Base-by-base conservation (phyloP, 2,797 vertebrate species). In the Typhlichthys subterraneus region DNA sequence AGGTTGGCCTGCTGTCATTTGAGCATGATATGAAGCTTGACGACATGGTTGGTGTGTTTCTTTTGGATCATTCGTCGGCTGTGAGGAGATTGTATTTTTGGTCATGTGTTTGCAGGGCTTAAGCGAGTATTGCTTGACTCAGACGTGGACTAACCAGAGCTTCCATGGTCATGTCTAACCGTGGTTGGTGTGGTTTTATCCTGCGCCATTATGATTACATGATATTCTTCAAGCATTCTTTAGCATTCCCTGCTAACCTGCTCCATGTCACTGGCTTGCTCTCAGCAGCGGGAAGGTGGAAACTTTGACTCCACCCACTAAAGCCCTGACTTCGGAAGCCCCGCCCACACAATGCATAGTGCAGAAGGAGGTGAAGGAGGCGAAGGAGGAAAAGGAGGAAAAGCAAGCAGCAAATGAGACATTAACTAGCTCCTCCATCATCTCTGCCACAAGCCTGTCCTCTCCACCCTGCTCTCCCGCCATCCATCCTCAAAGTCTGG, bases 221-320 rank as follows among this genome's bases (percentile, higher is more conserved):
- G 31, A 49, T 68, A 7, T 68, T 58, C 13, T 62, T 2, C 63
- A 31, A 63, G 17, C 47, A 5, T 38, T 65, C 57, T 13, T 65
- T 58, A 48, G 31, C 66, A 60, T 68, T 65, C 72, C 42, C 66
- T 72, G 59, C 65, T 87, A 77, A 84, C 72, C 67, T 65, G 53
- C 76, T 66, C 53, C 72, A 72, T 85, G 59, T 83, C 70, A 74
- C 82, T 79, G 85, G 80, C 70, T 72, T 63, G 70, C 80, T 88
- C 85, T 88, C 85, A 88, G 84, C 85, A 81, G 85, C 17, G n/a
- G 70, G 79, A 73, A 61, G 53, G 70, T 77, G 53, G 83, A 80
- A 72, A 59, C 72, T 84, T 82, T 67, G 67, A 53, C 78, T 45
- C 67, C 15, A 0, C 66, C 81, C 65, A 65, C 82, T 66, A 73